Evolutionary conservation across 30 jellyfish, hydroid and myxozoan genomes (phyloP), one percentile per base, ranked within the genome.

Genomic region (Aurelia aurita complex sp. Pacific): DNA sequence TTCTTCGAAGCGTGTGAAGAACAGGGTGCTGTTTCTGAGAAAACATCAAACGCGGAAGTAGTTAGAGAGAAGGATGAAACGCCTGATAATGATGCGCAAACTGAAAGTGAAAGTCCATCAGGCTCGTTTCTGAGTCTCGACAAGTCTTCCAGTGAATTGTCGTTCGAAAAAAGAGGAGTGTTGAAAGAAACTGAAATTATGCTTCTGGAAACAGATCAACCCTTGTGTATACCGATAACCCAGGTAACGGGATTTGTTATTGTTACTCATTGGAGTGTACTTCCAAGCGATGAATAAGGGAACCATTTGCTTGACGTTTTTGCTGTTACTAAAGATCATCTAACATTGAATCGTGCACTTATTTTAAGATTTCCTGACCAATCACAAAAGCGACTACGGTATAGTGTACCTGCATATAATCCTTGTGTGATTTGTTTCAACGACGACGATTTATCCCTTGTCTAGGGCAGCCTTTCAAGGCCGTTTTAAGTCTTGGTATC

Each of bases 1-100:
- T 93, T 93, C 69, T 93, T 87, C 52, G 98, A 93, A 73, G 96
- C 97, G 5, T 86, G 76, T 7, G 98, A 93, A 73, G 95, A 89
- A 61, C 87, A 81, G 18, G 76, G 66, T 18, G 64, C 52, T 42
- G 53, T 15, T 68, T 69, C 79, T 35, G 19, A 64, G 80, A 82
- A 64, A 16, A 35, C 64, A 1, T 19, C 35, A 43, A 11, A 71
- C 4, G 76, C 73, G n/a, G 87, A 68, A 43, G 35, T 64, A 34
- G 73, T 40, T 3, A 40, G 52, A 40, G 52, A 74, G 43, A 81
- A 40, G 53, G 11, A 67, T 54, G 46, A 61, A 10, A 3, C 42
- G 6, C 16, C 85, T 10, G 85, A 34, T 9, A 34, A 3, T 64
- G 53, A 64, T 19, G 36, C 51, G 73, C 4, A 84, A 23, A 40